phyloP scores from a whole-genome alignment of 2,797 vertebrate species.

The Threskiornis aethiopicus region DNA sequence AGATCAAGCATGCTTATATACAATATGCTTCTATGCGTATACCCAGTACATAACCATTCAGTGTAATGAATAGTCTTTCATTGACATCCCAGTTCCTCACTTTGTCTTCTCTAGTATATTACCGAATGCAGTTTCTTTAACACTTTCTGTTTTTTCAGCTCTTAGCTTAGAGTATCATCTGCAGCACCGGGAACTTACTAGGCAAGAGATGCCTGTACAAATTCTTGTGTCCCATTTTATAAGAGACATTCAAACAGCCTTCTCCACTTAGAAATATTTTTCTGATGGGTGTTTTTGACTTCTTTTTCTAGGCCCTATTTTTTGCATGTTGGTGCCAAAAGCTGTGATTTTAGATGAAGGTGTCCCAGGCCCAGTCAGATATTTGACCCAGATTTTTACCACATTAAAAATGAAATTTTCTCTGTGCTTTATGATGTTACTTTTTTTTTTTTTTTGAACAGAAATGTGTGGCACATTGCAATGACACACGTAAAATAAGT shows the following conservation, averaged over 20 bases:
- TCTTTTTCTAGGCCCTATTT: not conserved
- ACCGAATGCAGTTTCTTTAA: not conserved
- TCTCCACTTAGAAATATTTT: not conserved
- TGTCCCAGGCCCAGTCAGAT: not conserved
- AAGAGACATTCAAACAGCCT: not conserved
- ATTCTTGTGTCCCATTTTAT: not conserved
- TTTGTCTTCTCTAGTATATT: not conserved
- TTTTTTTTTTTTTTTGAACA: not conserved
- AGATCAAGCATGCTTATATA: not conserved
- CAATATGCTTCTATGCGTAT: not conserved
- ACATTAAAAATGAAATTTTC: not conserved
- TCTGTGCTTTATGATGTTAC: not conserved
- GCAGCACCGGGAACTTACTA: not conserved
- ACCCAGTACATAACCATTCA: not conserved
- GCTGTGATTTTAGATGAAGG: not conserved
- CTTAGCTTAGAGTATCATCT: not conserved
- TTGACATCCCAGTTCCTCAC: not conserved
- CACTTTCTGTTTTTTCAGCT: not conserved
- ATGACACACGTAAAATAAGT: not conserved
- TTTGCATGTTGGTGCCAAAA: not conserved
- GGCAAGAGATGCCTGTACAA: not conserved
- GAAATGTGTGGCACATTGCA: not conserved
- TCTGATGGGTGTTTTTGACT: not conserved
- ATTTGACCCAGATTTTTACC: not conserved
- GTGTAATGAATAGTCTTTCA: not conserved